phyloP scores from a whole-genome alignment of 2,113 vertebrate genomes.

The Platysteira castanea region DNA sequence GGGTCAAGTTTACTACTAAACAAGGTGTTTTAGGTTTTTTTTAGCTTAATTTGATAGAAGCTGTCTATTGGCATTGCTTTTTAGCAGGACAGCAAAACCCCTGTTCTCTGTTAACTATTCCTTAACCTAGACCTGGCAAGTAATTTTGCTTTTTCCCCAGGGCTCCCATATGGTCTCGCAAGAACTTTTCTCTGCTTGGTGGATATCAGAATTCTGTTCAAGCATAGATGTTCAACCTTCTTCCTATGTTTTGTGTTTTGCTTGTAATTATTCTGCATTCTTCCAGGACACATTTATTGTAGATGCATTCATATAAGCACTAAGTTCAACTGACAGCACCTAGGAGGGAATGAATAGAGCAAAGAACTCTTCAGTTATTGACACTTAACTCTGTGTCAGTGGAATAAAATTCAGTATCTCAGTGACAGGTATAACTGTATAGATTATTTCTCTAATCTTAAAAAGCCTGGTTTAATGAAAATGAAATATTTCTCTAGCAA shows the following conservation, averaged over 20 bases:
- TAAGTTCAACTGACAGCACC: neutral
- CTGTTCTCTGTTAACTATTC: neutral
- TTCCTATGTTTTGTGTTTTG: neutral
- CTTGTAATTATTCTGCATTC: neutral
- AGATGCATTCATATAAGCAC: neutral
- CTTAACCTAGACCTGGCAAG: neutral
- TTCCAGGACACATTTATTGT: neutral
- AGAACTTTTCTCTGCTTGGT: neutral
- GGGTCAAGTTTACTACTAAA: neutral
- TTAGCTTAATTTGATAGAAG: neutral
- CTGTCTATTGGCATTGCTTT: rapidly evolving
- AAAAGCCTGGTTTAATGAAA: neutral
- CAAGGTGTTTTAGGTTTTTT: neutral
- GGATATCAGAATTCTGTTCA: neutral
- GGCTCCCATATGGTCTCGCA: neutral
- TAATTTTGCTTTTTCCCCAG: neutral
- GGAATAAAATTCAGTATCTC: neutral
- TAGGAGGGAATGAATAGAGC: neutral
- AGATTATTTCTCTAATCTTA: neutral
- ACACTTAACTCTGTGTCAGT: neutral
- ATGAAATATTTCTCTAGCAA: neutral
- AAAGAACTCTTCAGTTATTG: neutral
- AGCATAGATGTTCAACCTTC: neutral
- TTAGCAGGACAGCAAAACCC: neutral
- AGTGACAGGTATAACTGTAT: neutral